Evolutionary conservation across 2,113 vertebrate species (phyloP), one percentile per base, ranked within the genome.

Genomic region (Chelonoidis abingdonii): DNA sequence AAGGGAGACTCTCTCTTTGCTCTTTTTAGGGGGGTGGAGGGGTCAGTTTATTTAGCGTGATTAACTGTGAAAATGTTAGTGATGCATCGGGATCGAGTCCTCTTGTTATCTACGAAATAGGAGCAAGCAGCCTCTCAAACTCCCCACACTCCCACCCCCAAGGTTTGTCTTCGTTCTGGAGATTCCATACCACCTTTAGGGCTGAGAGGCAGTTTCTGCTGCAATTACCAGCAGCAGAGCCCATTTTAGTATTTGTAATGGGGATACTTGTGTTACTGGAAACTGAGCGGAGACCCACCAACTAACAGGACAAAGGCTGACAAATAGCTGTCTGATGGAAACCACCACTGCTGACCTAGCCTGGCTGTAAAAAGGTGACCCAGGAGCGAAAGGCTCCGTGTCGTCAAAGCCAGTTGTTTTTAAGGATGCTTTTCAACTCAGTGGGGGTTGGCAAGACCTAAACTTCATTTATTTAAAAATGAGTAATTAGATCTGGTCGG

Each of bases 281-380:
- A n/a, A 69, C 62, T 69, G 65, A 72, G n/a, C 65, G 3, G 59
- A 62, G 59, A 35, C 29, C 31, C 19, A 72, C n/a, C n/a, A 72
- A 3, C 65, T n/a, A 19, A 21, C 35, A 10, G 65, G 65, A 21
- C 17, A 38, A 11, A 10, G 65, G 17, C 65, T 21, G 65, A 72
- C 11, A 6, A 2, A 29, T 16, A 14, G 1, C 49, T 38, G 10
- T 14, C 0, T 2, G 25, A 6, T 2, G 41, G 65, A 53, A 49
- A 29, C 62, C 27, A 52, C 17, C 1, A 52, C 50, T 5, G 1
- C 16, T 1, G 6, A 8, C 59, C 81, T 79, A 50, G 24, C 49
- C 53, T n/a, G 53, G n/a, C 4, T 12, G 22, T 57, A 17, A 86
- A 10, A 52, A 6, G 13, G 75, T 47, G n/a, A n/a, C 80, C 53